Base-by-base conservation (phyloP, 2,113 vertebrate species). In the Ceyx melanurus region DNA sequence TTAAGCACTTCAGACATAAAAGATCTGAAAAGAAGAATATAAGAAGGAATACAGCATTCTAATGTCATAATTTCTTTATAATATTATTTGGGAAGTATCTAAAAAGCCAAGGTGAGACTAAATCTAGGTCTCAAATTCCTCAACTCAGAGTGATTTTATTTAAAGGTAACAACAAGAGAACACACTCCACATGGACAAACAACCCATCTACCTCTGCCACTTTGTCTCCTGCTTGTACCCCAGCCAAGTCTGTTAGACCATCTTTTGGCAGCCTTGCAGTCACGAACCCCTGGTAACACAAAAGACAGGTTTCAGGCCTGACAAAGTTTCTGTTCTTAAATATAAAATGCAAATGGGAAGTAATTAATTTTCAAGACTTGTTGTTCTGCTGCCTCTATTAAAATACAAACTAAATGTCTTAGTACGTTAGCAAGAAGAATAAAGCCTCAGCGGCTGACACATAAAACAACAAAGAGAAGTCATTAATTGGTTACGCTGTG, bases 221-320 rank as follows among this genome's bases (percentile, higher is more conserved):
- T 94, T 95, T 95, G 77, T 98, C 98, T 95, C 97, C 97, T 82
- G 97, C 88, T 73, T 97, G 97, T 82, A 98, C 11, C 3, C 97
- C 98, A 51, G 98, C 96, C 93, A 98, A 97, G 88, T 98, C 97
- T 58, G 97, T 95, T 5, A 97, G 94, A 13, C 97, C 98, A 72
- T 97, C 97, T 93, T 95, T 95, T 3, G 96, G 97, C 45, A 98
- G 97, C 56, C 95, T 91, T 26, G 98, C 97, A 91, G 97, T 97
- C 94, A 98, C 80, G 65, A 98, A 96, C 22, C 96, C 97, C 97
- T 98, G 93, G 80, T 82, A 89, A 96, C 42, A 96, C 35, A 94
- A 87, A 94, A 93, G 43, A 92, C 4, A 89, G 50, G 46, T 77
- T 77, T 95, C 83, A 96, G 87, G 68, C 14, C 3, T 61, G 54